Evolutionary conservation across 2,113 vertebrate genomes (phyloP), one percentile per base, ranked within the genome.

Genomic region (human): DNA sequence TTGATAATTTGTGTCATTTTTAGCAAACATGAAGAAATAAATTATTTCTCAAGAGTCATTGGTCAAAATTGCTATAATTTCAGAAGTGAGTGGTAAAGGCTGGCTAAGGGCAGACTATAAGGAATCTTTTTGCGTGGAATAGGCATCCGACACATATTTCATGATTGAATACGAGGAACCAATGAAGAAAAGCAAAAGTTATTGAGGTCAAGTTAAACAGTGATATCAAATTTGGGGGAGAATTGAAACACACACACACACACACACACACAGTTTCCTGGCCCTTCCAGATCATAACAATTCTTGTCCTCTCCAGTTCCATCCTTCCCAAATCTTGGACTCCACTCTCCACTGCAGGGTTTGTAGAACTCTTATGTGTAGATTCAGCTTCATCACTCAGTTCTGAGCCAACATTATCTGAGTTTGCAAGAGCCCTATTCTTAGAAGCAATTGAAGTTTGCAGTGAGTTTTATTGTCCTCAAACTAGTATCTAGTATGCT

Each of bases 1-100:
- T 75, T 90, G n/a, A 89, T 87, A 40, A 96, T 38, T 25, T 87
- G 2, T 66, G 4, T 89, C 57, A 93, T 91, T 95, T 92, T 43
- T 91, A 90, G 52, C 57, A 94, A 91, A 57, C 66, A n/a, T 89
- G 23, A 95, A 94, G 57, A 87, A 9, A 94, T 32, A 45, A 82
- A 72, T 94, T 89, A 57, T 81, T 97, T 88, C 59, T 93, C 32
- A 89, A 89, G 35, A 79, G n/a, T 75, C 52, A 57, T 50, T 89
- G 23, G 16, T 82, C 90, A 79, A 68, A 73, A 55, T 30, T 59
- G 68, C 11, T 25, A 35, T 75, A 92, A 64, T 89, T 95, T 89
- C 25, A 59, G 92, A 93, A 76, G 52, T 18, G 75, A 25, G 12
- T 82, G 48, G 5, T 27, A 89, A 23, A 89, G 23, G 12, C 35